phyloP scores from a whole-genome alignment of 1,140 invertebrate genomes.

The Chironomus tepperi region DNA sequence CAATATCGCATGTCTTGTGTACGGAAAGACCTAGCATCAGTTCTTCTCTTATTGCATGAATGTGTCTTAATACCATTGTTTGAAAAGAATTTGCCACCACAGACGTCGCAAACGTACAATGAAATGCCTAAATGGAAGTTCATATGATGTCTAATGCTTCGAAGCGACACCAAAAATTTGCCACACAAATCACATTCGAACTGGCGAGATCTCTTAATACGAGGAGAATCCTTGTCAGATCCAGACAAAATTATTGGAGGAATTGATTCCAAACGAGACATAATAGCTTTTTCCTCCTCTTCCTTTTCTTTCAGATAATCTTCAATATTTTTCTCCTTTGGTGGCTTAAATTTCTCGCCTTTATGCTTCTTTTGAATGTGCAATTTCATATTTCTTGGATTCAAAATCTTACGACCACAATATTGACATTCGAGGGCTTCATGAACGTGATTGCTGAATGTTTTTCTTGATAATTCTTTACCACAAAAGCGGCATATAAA shows the following conservation, averaged over 20 bases:
- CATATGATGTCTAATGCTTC: not conserved
- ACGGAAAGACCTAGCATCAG: not conserved
- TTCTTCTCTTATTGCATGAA: not conserved
- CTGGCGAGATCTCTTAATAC: too few relatives aligned
- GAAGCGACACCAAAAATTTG: not conserved
- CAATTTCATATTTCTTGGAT: not conserved
- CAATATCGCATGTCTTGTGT: not conserved
- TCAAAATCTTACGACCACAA: not conserved
- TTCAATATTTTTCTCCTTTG: not conserved
- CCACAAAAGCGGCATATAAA: not conserved
- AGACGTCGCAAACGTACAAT: not conserved
- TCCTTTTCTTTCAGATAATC: not conserved
- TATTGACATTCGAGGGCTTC: constrained; percentile 6
- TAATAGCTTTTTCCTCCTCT: not conserved
- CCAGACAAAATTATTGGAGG: too few relatives aligned
- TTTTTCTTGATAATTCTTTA: not conserved
- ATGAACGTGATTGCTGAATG: constrained; percentile 15
- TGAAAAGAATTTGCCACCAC: not conserved
- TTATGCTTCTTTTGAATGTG: constrained; percentile 1
- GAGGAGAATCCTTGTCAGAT: too few relatives aligned
- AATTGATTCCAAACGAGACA: not conserved
- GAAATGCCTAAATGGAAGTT: not conserved
- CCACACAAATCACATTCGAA: not conserved
- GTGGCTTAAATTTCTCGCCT: not conserved
- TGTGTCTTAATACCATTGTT: not conserved